Evolutionary conservation across 2,888 invertebrate genomes (phyloP).

Genomic region (Polymixis flavicincta): DNA sequence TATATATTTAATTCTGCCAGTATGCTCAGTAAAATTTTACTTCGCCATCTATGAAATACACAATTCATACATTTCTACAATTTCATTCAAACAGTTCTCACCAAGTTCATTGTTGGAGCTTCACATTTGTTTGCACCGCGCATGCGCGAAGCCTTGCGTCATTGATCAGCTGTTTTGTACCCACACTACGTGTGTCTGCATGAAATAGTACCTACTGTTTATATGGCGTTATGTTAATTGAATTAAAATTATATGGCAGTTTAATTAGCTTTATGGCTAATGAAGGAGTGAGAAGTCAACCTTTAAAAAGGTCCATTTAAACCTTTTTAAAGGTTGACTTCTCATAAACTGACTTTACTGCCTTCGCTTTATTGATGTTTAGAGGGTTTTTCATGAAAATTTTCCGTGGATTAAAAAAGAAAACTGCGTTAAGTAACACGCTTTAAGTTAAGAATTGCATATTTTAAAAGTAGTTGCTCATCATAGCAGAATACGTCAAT

Average conservation of each 20-base stretch:
- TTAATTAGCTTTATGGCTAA: conserved; percentile 33
- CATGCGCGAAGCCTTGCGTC: conserved; percentile 44
- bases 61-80: conserved; percentile 5
- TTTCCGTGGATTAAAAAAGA: background rate
- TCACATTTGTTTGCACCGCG: conserved; percentile 48
- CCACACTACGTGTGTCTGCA: conserved; percentile 33
- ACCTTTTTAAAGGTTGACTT: too few relatives aligned
- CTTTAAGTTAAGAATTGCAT: background rate
- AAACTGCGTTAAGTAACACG: background rate
- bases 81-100: conserved; percentile 49
- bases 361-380: conserved; percentile 3
- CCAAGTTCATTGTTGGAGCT: conserved; percentile 51
- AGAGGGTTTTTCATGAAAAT: background rate
- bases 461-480: background rate
- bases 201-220: conserved; percentile 44
- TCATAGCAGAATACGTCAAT: background rate
- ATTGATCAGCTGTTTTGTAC: conserved; percentile 60
- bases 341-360: background rate
- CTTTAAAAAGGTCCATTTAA: background rate
- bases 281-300: background rate
- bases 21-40: background rate
- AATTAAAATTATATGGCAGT: conserved; percentile 33
- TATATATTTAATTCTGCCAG: background rate
- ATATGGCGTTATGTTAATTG: conserved; percentile 41
- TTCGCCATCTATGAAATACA: too few relatives aligned